Evolutionary conservation across 2,888 invertebrate genomes (phyloP).

Genomic region (Calephelis perditalis): DNA sequence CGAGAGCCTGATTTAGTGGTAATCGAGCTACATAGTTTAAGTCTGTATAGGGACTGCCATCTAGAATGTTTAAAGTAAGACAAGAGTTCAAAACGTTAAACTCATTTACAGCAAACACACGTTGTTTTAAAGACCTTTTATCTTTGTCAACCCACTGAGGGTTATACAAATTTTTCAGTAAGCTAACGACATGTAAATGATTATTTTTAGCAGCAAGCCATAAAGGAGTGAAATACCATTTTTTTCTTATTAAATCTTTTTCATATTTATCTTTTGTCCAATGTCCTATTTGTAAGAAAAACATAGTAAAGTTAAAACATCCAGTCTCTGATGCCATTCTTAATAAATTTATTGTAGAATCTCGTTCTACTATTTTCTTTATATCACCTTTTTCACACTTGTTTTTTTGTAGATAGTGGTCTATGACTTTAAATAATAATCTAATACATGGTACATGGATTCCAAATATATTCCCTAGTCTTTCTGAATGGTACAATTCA

Average conservation of each 20-base stretch:
- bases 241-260: neutral
- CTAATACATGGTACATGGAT: neutral
- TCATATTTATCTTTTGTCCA: slow-evolving; percentile 5
- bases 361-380: neutral
- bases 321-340: slow-evolving; percentile 15
- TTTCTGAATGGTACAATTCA: neutral
- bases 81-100: slow-evolving; percentile 6
- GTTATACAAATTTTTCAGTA: neutral
- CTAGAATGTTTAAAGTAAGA: slow-evolving; percentile 3
- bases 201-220: slow-evolving; percentile 17
- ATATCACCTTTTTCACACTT: neutral
- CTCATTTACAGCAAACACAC: slow-evolving; percentile 6
- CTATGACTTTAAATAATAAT: neutral
- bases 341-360: slow-evolving; percentile 10
- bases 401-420: neutral
- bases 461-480: neutral
- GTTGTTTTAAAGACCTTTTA: neutral
- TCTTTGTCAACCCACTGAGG: slow-evolving; percentile 15
- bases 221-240: slow-evolving; percentile 16
- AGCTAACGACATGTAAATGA: slow-evolving; percentile 1
- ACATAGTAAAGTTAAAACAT: slow-evolving; percentile 11
- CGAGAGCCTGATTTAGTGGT: slow-evolving; percentile 6
- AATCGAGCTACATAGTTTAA: neutral
- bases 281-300: slow-evolving; percentile 1
- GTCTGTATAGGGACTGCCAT: neutral